These are phyloP conservation scores for Entomobrya multifasciata DNA, from an alignment of 2,888 invertebrate species.

Conservation along the genomic window DNA sequence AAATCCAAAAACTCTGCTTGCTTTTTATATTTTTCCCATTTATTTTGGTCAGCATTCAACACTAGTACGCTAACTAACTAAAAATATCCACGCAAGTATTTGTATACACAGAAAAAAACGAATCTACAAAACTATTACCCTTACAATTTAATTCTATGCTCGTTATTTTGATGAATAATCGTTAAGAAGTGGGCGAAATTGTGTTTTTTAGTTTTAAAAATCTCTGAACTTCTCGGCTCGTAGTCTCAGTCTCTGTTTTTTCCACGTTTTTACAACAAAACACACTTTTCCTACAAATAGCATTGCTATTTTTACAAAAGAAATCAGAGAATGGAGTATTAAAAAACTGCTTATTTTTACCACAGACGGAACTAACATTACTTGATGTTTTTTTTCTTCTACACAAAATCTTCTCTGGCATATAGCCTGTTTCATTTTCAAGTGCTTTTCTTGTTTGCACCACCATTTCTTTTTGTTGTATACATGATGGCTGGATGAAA, in stretches of 20 bases:
- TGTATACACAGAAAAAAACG: neutral
- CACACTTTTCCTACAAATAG: neutral
- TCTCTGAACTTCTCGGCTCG: neutral
- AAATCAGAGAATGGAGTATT: neutral
- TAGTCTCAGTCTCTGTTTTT: neutral
- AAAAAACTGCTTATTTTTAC: constrained; percentile 38
- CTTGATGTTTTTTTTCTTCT: neutral
- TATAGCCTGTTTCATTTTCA: constrained; percentile 7
- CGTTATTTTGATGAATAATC: neutral
- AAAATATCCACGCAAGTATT: neutral
- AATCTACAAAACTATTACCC: neutral
- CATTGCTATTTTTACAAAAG: constrained; percentile 12
- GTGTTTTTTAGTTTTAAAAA: constrained; percentile 13
- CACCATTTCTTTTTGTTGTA: neutral
- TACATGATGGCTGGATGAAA: too few relatives aligned
- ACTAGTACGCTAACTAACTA: neutral
- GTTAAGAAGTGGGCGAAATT: constrained; percentile 29
- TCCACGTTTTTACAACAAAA: constrained; percentile 4
- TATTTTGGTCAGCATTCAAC: too few relatives aligned
- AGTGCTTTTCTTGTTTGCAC: constrained; percentile 1
- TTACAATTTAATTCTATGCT: neutral
- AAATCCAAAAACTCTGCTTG: neutral
- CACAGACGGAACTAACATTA: constrained; percentile 15
- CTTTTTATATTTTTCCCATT: too few relatives aligned
- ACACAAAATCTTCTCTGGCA: neutral